Percentiles rank a stretch among this genome's conserved stretches.
Evolutionary conservation across 2,113 vertebrate genomes (phyloP).

Genomic region (Lophura nycthemera): DNA sequence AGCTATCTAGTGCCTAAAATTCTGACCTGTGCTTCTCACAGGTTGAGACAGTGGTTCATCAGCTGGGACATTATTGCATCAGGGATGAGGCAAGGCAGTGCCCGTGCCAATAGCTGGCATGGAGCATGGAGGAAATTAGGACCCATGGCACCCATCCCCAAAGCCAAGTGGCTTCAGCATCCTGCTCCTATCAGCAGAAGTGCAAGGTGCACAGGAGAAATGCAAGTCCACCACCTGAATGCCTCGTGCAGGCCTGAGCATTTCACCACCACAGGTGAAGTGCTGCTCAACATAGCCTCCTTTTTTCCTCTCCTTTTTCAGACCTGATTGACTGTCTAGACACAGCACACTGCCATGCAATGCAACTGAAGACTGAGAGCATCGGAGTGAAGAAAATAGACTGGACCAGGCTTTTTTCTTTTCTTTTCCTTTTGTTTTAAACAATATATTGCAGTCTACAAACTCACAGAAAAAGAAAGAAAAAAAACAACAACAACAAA

Average conservation of each 20-base stretch:
- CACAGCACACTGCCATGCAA: not conserved
- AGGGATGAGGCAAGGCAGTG: not conserved
- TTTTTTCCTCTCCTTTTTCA: not conserved
- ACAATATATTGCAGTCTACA: not conserved
- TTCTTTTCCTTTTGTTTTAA: not conserved
- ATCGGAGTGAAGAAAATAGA: slow-evolving; percentile 22
- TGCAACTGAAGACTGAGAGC: not conserved
- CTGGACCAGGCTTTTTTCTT: not conserved
- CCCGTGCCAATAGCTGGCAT: not conserved
- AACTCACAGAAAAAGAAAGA: not conserved
- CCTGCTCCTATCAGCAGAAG: not conserved
- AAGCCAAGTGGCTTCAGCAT: not conserved
- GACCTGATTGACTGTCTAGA: slow-evolving; percentile 12
- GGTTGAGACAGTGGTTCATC: not conserved
- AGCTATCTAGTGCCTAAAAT: not conserved
- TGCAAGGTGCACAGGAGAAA: not conserved
- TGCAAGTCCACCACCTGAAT: not conserved
- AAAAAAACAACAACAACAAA: too few species aligned
- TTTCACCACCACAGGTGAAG: not conserved
- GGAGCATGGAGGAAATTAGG: not conserved
- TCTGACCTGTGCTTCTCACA: not conserved
- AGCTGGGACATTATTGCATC: not conserved
- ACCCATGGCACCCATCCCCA: rapidly evolving
- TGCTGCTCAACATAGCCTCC: not conserved
- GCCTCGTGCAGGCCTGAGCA: not conserved